Evolutionary conservation across 2,113 vertebrate species (phyloP), one percentile per base, ranked within the genome.

Genomic region (Mastomys coucha): DNA sequence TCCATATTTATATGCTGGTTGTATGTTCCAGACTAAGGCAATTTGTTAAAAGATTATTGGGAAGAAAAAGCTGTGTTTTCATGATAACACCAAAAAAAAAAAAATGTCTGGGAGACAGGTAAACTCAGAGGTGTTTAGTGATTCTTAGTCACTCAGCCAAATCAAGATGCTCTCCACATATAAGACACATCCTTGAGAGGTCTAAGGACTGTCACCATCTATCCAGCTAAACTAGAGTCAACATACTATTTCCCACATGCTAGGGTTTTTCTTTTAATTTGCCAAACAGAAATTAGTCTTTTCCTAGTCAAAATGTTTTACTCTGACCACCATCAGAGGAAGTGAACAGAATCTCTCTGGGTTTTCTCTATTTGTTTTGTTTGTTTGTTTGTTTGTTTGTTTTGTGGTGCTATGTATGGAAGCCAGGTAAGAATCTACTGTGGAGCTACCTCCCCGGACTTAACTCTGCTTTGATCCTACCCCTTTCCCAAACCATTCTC

Each of bases 211-310:
- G 65, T 95, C 91, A 96, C 81, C n/a, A 89, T 97, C 97, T 97
- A 69, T 78, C 98, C 76, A 94, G 94, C 84, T 97, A 97, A 97
- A 97, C 94, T 95, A 80, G 7, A 49, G 95, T 97, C 95, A 98
- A 94, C 76, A 73, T 94, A 96, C 76, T 95, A 80, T 90, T 98
- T 97, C 96, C 94, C 78, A 82, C 96, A 93, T 96, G 91, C 94
- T 95, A 81, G 6, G 19, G 63, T 70, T 82, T 86, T 91, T 75
- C 96, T 96, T 86, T 72, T 5, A 53, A 88, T 97, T 97, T 97
- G 96, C 67, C 96, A 96, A 96, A 93, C 72, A 94, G 63, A 93
- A 96, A 97, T 97, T 96, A 97, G 97, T 97, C 70, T 95, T 96
- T 91, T 89, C 75, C 90, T 92, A 95, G 81, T 72, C 81, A 90